Evolutionary conservation across 2,888 invertebrate species (phyloP).

Genomic region (Cynaeus angustus): DNA sequence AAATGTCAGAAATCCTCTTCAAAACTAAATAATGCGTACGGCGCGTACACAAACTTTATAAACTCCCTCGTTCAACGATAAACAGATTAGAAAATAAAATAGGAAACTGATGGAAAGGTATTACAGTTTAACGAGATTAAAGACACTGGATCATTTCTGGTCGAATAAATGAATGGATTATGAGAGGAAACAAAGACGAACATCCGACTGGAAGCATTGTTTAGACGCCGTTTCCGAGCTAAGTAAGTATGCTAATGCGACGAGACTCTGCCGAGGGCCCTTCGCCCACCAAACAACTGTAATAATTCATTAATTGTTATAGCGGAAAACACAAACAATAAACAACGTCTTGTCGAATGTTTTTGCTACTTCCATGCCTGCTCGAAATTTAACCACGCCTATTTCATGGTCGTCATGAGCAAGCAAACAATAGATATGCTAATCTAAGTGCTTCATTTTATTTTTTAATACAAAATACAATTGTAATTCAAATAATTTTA

Average conservation of each 20-base stretch:
- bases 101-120: constrained; percentile 69
- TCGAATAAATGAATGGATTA: constrained; percentile 60
- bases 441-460: too few species aligned
- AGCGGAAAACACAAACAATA: not conserved
- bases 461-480: too few species aligned
- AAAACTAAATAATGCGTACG: constrained; percentile 62
- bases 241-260: constrained; percentile 42
- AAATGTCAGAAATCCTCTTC: constrained; percentile 60
- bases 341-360: not conserved
- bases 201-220: constrained; percentile 47
- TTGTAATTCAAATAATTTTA: too few species aligned
- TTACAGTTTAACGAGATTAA: constrained; percentile 69
- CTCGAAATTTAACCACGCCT: not conserved
- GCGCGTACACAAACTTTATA: constrained; percentile 62
- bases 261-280: not conserved
- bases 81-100: constrained; percentile 70
- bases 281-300: not conserved
- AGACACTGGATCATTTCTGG: constrained; percentile 64
- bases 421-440: too few species aligned
- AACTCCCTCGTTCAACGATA: constrained; percentile 65
- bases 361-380: not conserved
- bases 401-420: too few species aligned
- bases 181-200: constrained; percentile 50
- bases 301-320: constrained; percentile 32
- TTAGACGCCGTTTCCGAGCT: constrained; percentile 36